Percentiles rank a stretch among this genome's conserved stretches.
Evolutionary conservation across 2,888 invertebrate species (phyloP).

Genomic region (Ophonus ardosiacus): DNA sequence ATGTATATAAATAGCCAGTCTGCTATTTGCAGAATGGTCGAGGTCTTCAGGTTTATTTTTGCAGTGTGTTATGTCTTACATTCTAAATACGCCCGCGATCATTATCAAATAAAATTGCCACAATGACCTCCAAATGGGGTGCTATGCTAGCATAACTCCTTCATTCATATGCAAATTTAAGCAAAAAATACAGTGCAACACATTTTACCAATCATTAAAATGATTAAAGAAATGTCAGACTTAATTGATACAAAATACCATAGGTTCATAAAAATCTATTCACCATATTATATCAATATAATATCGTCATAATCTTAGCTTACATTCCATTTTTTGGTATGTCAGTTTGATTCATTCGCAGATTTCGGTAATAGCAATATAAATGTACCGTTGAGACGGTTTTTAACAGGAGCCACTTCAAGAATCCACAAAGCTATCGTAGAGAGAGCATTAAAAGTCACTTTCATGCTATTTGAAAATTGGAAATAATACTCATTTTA

Average conservation of each 20-base stretch:
- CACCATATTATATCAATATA: too few relatives aligned
- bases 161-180: constrained; percentile 13
- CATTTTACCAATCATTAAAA: neutral
- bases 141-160: neutral
- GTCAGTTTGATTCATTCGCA: too few relatives aligned
- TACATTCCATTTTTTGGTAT: too few relatives aligned
- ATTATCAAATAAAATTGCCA: constrained; percentile 38
- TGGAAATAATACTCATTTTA: too few relatives aligned
- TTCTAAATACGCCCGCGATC: constrained; percentile 22
- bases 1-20: constrained; percentile 9
- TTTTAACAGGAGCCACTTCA: too few relatives aligned
- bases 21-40: constrained; percentile 5
- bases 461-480: too few relatives aligned
- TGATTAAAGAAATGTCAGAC: neutral
- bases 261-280: too few relatives aligned
- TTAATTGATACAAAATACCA: neutral
- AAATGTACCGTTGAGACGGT: too few relatives aligned
- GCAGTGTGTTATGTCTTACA: constrained; percentile 11
- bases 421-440: too few relatives aligned
- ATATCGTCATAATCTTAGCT: too few relatives aligned
- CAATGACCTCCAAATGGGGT: constrained; percentile 1
- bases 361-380: too few relatives aligned
- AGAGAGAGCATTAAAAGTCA: too few relatives aligned
- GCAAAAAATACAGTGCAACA: neutral
- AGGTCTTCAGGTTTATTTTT: constrained; percentile 37